A percentile compares a stretch with the other conserved stretches of the same genome.
Evolutionary conservation across 2,888 invertebrate genomes (phyloP).

Genomic region (Caenorhabditis sinica): DNA sequence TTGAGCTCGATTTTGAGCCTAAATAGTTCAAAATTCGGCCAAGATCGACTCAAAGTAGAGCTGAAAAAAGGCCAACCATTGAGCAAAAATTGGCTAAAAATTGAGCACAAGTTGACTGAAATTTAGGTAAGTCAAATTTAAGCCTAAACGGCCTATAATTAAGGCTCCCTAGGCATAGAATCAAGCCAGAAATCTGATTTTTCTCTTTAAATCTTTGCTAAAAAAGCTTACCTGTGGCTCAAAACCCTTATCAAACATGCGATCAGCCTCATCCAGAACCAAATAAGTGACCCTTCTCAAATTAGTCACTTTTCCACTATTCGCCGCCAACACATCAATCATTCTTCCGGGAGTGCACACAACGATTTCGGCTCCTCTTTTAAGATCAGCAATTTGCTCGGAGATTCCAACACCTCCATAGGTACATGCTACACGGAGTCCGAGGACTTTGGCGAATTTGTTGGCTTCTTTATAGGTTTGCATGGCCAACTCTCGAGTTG

Average conservation of each 20-base stretch:
- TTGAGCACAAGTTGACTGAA: too few species aligned
- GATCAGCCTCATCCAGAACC: slow-evolving; percentile 98
- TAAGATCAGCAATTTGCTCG: slow-evolving; percentile 96
- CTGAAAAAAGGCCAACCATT: too few species aligned
- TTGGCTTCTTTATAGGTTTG: slow-evolving; percentile 97
- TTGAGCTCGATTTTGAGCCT: too few species aligned
- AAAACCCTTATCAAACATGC: slow-evolving; percentile 99
- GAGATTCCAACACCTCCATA: slow-evolving; percentile 98
- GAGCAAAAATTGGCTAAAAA: too few species aligned
- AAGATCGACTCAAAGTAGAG: too few species aligned
- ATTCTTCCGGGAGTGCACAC: slow-evolving; percentile 99
- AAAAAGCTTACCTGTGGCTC: slow-evolving; percentile 90
- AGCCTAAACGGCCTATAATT: too few species aligned
- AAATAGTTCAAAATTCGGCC: too few species aligned
- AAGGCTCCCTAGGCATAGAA: too few species aligned
- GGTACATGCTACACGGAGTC: slow-evolving; percentile 94
- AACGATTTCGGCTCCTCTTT: slow-evolving; percentile 97
- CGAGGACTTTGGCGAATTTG: slow-evolving; percentile 91
- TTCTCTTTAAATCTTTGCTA: not conserved
- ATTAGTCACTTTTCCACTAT: slow-evolving; percentile 96
- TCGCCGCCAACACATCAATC: slow-evolving; percentile 99
- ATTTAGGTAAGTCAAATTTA: too few species aligned
- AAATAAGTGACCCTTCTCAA: slow-evolving; percentile 96
- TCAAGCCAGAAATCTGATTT: too few species aligned
- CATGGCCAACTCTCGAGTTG: slow-evolving; percentile 98